These are phyloP conservation scores for Thymelicus sylvestris DNA, from an alignment of 2,888 invertebrate genomes.

Conservation along the genomic window DNA sequence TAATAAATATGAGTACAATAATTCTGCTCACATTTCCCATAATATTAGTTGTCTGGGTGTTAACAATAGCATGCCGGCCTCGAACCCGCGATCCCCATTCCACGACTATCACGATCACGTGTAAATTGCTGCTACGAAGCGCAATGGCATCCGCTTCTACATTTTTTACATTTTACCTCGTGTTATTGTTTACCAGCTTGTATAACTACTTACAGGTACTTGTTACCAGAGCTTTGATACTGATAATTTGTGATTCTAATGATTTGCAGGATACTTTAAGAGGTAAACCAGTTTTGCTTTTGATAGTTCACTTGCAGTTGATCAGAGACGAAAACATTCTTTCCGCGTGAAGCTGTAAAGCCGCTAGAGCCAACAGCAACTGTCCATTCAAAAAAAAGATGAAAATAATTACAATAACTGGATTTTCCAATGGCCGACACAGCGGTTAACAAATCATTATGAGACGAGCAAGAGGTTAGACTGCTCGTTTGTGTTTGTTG, in stretches of 20 bases:
- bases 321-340: too few species aligned
- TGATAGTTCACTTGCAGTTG: too few species aligned
- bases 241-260: constrained; percentile 6
- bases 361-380: too few species aligned
- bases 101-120: constrained; percentile 56
- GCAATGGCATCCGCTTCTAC: constrained; percentile 24
- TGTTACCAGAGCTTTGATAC: not conserved
- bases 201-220: not conserved
- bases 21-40: constrained; percentile 30
- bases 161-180: constrained; percentile 29
- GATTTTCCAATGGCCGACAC: too few species aligned
- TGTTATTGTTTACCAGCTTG: not conserved
- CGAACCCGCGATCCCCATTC: constrained; percentile 56
- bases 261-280: too few species aligned
- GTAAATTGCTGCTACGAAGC: constrained; percentile 46
- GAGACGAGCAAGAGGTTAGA: too few species aligned
- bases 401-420: too few species aligned
- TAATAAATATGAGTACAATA: constrained; percentile 29
- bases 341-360: too few species aligned
- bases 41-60: constrained; percentile 27
- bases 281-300: too few species aligned
- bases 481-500: too few species aligned
- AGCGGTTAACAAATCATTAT: too few species aligned
- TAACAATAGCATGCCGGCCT: constrained; percentile 43
- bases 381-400: too few species aligned